These are phyloP conservation scores for Argopecten irradians DNA, from an alignment of 1,140 invertebrate species.

Conservation along the genomic window DNA sequence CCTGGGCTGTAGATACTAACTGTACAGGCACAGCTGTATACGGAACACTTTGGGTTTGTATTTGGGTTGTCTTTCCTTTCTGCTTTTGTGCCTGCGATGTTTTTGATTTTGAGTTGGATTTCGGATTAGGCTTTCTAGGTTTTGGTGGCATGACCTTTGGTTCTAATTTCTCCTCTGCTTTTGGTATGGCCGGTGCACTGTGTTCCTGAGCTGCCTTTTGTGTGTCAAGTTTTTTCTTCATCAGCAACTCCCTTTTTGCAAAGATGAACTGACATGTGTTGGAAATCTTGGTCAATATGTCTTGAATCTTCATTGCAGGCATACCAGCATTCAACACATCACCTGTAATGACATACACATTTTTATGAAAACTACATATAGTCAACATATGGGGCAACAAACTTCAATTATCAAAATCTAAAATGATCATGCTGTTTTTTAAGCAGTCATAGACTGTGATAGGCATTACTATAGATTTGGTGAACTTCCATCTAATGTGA, in stretches of 20 bases:
- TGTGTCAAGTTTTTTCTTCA: background rate
- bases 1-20: constrained; percentile 32
- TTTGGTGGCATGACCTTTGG: background rate
- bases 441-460: too few species aligned
- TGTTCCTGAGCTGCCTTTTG: background rate
- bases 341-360: too few species aligned
- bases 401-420: too few species aligned
- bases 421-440: too few species aligned
- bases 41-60: background rate
- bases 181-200: background rate
- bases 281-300: background rate
- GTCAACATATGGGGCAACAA: too few species aligned
- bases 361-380: too few species aligned
- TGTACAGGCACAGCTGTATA: constrained; percentile 38
- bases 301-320: background rate
- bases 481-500: too few species aligned
- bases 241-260: background rate
- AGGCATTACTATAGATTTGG: too few species aligned
- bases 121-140: background rate
- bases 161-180: background rate
- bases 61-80: background rate
- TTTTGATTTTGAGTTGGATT: background rate
- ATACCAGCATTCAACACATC: background rate
- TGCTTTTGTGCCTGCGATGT: background rate
- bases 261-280: background rate